A percentile compares a stretch with the other conserved stretches of the same genome.
Conservation (phyloP, 2,797 vertebrate species). For the Phoxinus dragarum region DNA sequence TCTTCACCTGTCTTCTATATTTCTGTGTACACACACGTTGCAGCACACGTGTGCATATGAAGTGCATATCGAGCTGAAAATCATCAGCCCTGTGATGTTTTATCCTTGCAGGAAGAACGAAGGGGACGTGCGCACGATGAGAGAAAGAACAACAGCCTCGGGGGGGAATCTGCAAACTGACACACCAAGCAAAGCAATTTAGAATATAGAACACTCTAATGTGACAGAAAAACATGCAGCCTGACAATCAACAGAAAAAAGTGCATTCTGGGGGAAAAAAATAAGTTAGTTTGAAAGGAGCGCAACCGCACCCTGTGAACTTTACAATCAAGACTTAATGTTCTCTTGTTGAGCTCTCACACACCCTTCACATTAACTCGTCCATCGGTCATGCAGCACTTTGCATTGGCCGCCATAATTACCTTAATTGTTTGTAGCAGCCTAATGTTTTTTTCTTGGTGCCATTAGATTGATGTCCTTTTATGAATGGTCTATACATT, state of each 20-base stretch:
- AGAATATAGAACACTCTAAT: not conserved
- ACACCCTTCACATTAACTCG: conserved; percentile 4
- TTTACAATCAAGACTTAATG: conserved; percentile 4
- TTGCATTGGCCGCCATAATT: not conserved
- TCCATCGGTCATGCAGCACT: not conserved
- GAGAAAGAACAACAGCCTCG: conserved; percentile 36
- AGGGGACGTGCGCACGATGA: not conserved
- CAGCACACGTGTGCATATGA: not conserved
- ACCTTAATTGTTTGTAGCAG: not conserved
- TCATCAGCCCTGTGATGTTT: conserved; percentile 34
- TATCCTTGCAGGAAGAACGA: not conserved
- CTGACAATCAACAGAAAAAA: not conserved
- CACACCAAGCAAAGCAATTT: not conserved
- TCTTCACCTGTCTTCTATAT: not conserved
- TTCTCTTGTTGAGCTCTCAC: conserved; percentile 18
- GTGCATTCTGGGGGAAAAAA: not conserved
- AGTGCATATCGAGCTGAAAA: conserved; percentile 9
- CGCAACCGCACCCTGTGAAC: not conserved
- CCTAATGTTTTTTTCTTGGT: not conserved
- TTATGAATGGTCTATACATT: not conserved
- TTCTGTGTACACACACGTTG: no score
- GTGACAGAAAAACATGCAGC: not conserved
- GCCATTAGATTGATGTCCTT: not conserved
- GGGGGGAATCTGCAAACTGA: conserved; percentile 5
- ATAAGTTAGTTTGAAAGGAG: not conserved